Base-by-base conservation (phyloP, 2,888 invertebrate genomes). In the Eupsilia transversa region DNA sequence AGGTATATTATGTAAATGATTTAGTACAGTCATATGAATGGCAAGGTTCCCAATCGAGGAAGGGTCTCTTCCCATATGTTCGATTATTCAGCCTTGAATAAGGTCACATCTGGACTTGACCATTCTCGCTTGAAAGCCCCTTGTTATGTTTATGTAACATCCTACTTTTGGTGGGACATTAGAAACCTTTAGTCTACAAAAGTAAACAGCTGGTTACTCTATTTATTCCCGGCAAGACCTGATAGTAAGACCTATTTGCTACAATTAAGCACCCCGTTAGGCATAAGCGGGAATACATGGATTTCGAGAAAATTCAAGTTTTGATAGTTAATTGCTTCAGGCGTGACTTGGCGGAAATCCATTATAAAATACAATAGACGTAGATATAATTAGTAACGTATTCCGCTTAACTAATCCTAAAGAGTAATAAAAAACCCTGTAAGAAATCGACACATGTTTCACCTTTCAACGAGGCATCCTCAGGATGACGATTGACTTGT, bases 41-140 rank as follows among this genome's bases (percentile, higher is more conserved):
- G 38, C 6, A 56, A 57, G 23, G 30, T 41, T 41, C 20, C 6
- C n/a, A 14, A 46, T n/a, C 30, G 57, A 23, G 20, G n/a, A 61
- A 60, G 38, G 54, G 46, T 63, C 46, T 27, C 23, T n/a, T 17
- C 46, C 59, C 30, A 66, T 66, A 63, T 73, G 61, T 63, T 78
- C 49, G 74, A 81, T 67, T 63, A 80, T 81, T 80, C 54, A 74
- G 7, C 43, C 57, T 81, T 43, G 66, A 81, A 67, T 63, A 57
- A 43, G 23, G 57, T 12, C 78, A 27, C 78, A 74, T 78, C 75
- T 78, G 78, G 66, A 14, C 23, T 35, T 43, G 30, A 35, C 49
- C 27, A 30, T 63, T 56, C 23, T 64, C 33, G 20, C 49, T 30
- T 12, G 43, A 78, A 52, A 63, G 23, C 3, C n/a, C n/a, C 35